Evolutionary conservation across 2,888 invertebrate species (phyloP).

Genomic region (Mycalesis mineus): DNA sequence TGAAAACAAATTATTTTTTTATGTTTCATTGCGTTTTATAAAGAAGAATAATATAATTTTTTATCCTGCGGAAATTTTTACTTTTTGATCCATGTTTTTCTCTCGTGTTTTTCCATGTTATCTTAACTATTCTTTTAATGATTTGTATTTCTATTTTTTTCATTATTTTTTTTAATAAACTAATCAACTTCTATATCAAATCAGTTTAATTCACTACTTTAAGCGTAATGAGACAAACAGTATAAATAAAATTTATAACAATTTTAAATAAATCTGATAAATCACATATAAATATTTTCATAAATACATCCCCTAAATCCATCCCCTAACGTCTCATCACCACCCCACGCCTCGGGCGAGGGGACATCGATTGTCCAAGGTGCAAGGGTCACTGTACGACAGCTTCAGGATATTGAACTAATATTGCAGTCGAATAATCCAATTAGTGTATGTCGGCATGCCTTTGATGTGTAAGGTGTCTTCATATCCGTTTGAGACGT

Average conservation of each 20-base stretch:
- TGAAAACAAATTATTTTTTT: no score
- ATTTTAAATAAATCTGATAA: constrained; percentile 1
- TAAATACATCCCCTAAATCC: constrained; percentile 15
- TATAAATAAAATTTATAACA: background rate
- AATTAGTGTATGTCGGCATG: constrained; percentile 55
- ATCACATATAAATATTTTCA: constrained; percentile 15
- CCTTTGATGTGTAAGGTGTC: constrained; percentile 45
- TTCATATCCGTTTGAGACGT: constrained; percentile 17
- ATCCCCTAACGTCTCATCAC: constrained; percentile 12
- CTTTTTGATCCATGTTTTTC: no score
- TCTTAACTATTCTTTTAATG: no score
- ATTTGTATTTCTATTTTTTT: no score
- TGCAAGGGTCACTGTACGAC: constrained; percentile 60
- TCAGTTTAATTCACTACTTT: no score
- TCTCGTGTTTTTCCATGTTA: no score
- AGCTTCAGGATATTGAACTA: constrained; percentile 58
- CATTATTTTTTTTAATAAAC: no score
- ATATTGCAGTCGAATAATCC: constrained; percentile 65
- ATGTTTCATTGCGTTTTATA: no score
- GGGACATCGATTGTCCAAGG: constrained; percentile 51
- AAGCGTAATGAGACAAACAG: no score
- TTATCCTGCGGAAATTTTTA: no score
- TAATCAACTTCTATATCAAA: no score
- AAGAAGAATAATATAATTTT: no score
- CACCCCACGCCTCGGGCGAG: constrained; percentile 22